Evolutionary conservation across 53 echinoderm and acorn worm species (phyloP).

Genomic region (Paracentrotus lividus): DNA sequence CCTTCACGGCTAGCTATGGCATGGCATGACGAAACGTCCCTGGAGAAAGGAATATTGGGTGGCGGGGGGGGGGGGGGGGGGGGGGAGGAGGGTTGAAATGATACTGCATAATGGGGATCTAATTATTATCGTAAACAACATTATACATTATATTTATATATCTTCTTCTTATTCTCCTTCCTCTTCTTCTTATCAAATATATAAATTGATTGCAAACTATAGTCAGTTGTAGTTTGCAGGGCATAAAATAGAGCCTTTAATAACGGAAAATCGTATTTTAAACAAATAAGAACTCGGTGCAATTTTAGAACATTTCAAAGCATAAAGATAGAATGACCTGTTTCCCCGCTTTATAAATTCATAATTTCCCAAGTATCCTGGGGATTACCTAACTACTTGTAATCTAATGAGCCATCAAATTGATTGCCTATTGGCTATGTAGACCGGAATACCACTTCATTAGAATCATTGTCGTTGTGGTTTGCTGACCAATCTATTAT

Average conservation of each 20-base stretch:
- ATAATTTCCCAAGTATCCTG: not conserved
- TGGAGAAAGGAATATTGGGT: not conserved
- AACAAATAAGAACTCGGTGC: no score
- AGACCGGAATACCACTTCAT: not conserved
- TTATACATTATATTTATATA: no score
- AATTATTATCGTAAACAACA: no score
- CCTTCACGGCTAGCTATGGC: slow-evolving; percentile 11
- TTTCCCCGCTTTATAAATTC: not conserved
- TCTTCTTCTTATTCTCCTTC: no score
- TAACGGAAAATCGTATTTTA: no score
- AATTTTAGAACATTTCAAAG: no score
- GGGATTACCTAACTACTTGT: slow-evolving; percentile 16
- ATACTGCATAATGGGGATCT: not conserved
- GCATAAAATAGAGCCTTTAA: no score
- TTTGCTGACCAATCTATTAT: not conserved
- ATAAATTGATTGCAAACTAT: no score
- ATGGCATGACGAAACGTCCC: slow-evolving; percentile 17
- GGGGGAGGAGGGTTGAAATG: not conserved
- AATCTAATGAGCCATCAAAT: not conserved
- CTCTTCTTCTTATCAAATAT: no score
- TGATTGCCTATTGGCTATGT: not conserved
- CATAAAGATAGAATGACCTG: no score
- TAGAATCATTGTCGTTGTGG: not conserved
- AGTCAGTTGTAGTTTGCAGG: no score
- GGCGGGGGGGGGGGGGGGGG: not conserved